Evolutionary conservation across 2,888 invertebrate species (phyloP), one percentile per base, ranked within the genome.

Genomic region (Folsomia candida): DNA sequence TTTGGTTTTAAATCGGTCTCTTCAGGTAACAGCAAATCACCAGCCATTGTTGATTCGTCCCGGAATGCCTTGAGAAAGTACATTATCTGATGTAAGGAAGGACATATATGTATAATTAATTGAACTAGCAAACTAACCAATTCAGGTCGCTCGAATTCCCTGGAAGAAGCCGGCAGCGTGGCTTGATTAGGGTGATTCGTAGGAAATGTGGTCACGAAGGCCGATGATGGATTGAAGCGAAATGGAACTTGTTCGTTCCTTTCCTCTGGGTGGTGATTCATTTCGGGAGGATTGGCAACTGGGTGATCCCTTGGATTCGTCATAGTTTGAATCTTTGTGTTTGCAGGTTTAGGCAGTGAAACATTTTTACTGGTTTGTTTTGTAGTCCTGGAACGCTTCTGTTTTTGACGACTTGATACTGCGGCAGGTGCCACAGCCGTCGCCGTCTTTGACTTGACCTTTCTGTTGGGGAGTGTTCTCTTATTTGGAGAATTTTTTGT

Each of bases 21-120:
- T 22, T 37, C 24, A 14, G 28, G 22, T 20, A 18, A 18, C 3
- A n/a, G 47, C n/a, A 37, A 2, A 2, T 37, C 63, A n/a, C 51
- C 51, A 64, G 63, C 63, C 63, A 37, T 51, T 20, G 63, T 64
- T 20, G 61, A 61, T 22, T 64, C 63, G 22, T 64, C 51, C 20
- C 63, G 37, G 37, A 64, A 51, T 24, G 24, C 51, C 63, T 64
- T 2, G 20, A n/a, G 4, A 60, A 26, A 47, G 47, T 47, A 47
- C n/a, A n/a, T n/a, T n/a, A n/a, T n/a, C n/a, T n/a, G n/a, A n/a
- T n/a, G n/a, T n/a, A n/a, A n/a, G n/a, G n/a, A n/a, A n/a, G n/a
- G n/a, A n/a, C n/a, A n/a, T n/a, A n/a, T n/a, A n/a, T n/a, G n/a
- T n/a, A n/a, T n/a, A n/a, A n/a, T n/a, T n/a, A n/a, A n/a, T n/a